A percentile compares a stretch with the other conserved stretches of the same genome.
Evolutionary conservation across 1,140 invertebrate species (phyloP).

Genomic region (Caenorhabditis inopinata): DNA sequence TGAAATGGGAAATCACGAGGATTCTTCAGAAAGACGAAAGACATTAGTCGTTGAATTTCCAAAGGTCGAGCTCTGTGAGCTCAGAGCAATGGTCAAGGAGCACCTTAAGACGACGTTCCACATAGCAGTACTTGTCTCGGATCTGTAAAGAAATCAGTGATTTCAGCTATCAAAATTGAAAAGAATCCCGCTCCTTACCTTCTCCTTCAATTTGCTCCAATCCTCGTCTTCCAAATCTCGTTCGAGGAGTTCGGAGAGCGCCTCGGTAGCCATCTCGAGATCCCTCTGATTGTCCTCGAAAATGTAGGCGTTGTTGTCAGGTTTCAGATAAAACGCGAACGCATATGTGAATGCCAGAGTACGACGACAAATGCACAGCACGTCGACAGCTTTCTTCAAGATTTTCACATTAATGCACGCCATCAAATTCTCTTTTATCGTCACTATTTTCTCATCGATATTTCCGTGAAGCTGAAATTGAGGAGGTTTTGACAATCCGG

Average conservation of each 20-base stretch:
- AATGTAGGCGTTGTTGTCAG: constrained; percentile 97
- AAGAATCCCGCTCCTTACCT: no score
- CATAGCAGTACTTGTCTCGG: constrained; percentile 98
- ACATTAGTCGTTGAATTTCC: no score
- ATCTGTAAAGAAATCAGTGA: constrained; percentile 69
- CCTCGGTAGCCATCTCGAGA: constrained; percentile 92
- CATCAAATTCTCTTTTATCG: not conserved
- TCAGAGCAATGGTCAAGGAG: no score
- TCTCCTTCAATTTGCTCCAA: constrained; percentile 88
- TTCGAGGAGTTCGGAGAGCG: constrained; percentile 92
- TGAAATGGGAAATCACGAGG: no score
- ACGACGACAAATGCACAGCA: constrained; percentile 91
- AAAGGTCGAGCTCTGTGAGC: no score
- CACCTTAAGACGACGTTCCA: constrained; percentile 93
- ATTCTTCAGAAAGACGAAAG: no score
- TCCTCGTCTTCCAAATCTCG: constrained; percentile 97
- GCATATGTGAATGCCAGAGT: constrained; percentile 99
- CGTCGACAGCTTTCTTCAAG: constrained; percentile 92
- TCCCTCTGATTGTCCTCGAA: constrained; percentile 99
- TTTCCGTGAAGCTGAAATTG: constrained; percentile 33
- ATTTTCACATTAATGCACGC: constrained; percentile 76
- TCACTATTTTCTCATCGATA: not conserved
- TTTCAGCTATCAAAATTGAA: not conserved
- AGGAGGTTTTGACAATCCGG: not conserved
- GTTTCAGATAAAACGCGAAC: constrained; percentile 94